phyloP scores from a whole-genome alignment of 2,888 invertebrate species.

The Conomelus anceps region DNA sequence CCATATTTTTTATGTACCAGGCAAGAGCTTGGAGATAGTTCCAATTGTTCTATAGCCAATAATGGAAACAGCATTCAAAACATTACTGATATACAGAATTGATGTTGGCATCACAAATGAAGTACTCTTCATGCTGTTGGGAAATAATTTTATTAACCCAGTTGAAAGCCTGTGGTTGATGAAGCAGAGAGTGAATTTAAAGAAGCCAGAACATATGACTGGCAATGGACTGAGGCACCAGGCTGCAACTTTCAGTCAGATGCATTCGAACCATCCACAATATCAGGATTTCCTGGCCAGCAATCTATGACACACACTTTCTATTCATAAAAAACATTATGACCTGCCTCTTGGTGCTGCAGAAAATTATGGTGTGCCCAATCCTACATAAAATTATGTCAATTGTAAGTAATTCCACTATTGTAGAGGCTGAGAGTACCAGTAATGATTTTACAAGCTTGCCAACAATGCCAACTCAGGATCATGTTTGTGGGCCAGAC shows the following conservation, averaged over 20 bases:
- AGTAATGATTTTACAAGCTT: not conserved
- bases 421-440: not conserved
- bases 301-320: not conserved
- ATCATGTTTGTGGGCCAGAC: not conserved
- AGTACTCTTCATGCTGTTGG: too few species aligned
- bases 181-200: too few species aligned
- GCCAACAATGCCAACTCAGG: too few species aligned
- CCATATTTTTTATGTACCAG: too few species aligned
- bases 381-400: slow-evolving; percentile 4
- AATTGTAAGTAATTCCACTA: not conserved
- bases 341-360: not conserved
- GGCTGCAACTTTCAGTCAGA: not conserved
- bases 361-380: slow-evolving; percentile 15
- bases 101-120: too few species aligned
- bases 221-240: slow-evolving; percentile 7
- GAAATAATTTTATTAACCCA: too few species aligned
- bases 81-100: too few species aligned
- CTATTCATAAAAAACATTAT: slow-evolving; percentile 3
- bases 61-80: too few species aligned
- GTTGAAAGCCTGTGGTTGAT: too few species aligned
- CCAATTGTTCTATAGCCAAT: too few species aligned
- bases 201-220: not conserved
- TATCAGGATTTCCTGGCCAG: slow-evolving; percentile 11
- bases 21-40: too few species aligned
- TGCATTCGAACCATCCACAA: slow-evolving; percentile 2